These are phyloP conservation scores for Drosophila suboccidentalis DNA, from an alignment of 2,888 invertebrate genomes.

Conservation along the genomic window DNA sequence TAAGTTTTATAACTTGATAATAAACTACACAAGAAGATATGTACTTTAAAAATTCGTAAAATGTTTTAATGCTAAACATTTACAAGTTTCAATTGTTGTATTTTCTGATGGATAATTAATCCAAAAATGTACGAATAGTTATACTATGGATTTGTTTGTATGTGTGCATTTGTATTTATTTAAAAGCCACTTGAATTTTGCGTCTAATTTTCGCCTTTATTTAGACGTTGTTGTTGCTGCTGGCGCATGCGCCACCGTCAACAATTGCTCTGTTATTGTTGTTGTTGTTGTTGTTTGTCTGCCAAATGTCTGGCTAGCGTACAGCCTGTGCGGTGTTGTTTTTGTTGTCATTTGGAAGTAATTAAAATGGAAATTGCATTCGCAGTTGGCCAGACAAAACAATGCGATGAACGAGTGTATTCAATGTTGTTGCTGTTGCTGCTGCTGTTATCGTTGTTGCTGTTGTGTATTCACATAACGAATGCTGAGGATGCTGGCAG, in stretches of 20 bases:
- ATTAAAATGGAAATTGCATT: constrained; percentile 82
- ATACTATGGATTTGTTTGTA: not conserved
- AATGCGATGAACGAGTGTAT: constrained; percentile 50
- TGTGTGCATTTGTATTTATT: constrained; percentile 43
- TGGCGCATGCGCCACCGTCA: constrained; percentile 68
- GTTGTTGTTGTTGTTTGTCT: constrained; percentile 51
- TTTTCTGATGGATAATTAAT: not conserved
- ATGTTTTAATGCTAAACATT: not conserved
- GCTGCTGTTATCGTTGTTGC: not conserved
- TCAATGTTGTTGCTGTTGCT: constrained; percentile 13
- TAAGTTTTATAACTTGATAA: constrained; percentile 1
- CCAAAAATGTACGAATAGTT: not conserved
- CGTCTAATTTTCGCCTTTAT: constrained; percentile 66
- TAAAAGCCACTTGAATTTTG: constrained; percentile 60
- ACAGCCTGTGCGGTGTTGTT: constrained; percentile 29
- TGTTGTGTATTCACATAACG: constrained; percentile 46
- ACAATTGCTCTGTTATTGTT: constrained; percentile 16
- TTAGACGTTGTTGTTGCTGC: constrained; percentile 37
- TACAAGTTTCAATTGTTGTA: not conserved
- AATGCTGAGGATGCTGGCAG: constrained; percentile 56
- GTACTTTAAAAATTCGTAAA: not conserved
- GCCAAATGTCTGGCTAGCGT: constrained; percentile 63
- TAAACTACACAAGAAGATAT: not conserved
- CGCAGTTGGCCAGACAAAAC: constrained; percentile 59
- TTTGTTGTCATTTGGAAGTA: constrained; percentile 68